phyloP scores from a whole-genome alignment of 2,888 invertebrate species.

The Phorcus lineatus region DNA sequence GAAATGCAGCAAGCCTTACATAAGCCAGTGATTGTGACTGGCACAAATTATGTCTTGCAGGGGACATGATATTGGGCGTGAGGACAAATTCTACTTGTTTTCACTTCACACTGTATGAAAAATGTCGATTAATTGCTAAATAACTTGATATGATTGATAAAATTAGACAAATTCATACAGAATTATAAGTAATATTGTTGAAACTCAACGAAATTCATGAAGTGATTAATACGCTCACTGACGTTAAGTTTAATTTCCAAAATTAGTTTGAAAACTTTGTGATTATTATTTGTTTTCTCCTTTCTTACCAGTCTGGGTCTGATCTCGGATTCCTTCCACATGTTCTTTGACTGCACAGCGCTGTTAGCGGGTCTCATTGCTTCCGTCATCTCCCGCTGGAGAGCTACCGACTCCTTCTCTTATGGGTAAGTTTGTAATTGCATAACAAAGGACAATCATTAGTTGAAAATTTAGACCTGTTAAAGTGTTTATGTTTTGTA shows the following conservation, averaged over 20 bases:
- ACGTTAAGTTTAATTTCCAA: not conserved
- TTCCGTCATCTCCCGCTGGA: conserved; percentile 97
- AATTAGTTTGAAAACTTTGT: not conserved
- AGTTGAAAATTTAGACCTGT: too few species aligned
- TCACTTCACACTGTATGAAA: not conserved
- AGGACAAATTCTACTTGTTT: not conserved
- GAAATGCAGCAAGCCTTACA: too few species aligned
- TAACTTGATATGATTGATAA: not conserved
- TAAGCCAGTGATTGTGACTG: too few species aligned
- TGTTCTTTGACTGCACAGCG: conserved; percentile 99
- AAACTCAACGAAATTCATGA: too few species aligned
- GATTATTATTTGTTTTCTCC: not conserved
- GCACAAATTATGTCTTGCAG: too few species aligned
- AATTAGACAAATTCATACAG: not conserved
- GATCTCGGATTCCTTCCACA: conserved; percentile 98
- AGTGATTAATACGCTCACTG: not conserved
- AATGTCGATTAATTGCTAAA: too few species aligned
- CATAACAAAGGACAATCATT: too few species aligned
- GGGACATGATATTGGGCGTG: too few species aligned
- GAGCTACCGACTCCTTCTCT: conserved; percentile 86
- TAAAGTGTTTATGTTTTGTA: too few species aligned
- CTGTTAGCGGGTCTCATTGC: conserved; percentile 94
- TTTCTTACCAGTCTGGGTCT: conserved; percentile 83
- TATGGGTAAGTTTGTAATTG: conserved; percentile 78
- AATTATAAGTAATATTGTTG: too few species aligned